These are phyloP conservation scores for Drosophila nigrodunni DNA, from an alignment of 1,140 invertebrate genomes.

Conservation along the genomic window DNA sequence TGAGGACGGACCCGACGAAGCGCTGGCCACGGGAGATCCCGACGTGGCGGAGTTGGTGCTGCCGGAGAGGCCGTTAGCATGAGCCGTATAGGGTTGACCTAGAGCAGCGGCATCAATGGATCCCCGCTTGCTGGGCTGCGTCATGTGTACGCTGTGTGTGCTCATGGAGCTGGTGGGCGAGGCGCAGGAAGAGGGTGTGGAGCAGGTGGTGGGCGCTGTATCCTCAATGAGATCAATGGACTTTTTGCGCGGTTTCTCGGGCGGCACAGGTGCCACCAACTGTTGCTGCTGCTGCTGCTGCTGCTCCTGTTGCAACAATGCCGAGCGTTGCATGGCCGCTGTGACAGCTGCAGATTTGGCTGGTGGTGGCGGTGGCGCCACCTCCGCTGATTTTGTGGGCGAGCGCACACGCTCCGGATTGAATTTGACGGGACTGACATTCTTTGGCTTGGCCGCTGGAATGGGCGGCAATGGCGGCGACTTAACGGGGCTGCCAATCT, in stretches of 20 bases:
- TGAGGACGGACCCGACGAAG: conserved; percentile 85
- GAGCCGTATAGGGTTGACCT: conserved; percentile 14
- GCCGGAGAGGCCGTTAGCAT: conserved; percentile 60
- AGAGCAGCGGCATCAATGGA: conserved; percentile 57
- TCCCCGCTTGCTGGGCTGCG: conserved; percentile 64
- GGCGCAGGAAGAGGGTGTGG: conserved; percentile 58
- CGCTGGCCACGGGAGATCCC: conserved; percentile 76
- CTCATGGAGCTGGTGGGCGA: conserved; percentile 66
- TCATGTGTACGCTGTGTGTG: conserved; percentile 44
- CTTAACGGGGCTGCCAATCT: conserved; percentile 82
- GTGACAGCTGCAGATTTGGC: conserved; percentile 78
- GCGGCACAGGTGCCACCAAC: conserved; percentile 64
- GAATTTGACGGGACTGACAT: conserved; percentile 75
- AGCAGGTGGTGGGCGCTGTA: conserved; percentile 49
- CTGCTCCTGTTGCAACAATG: conserved; percentile 60
- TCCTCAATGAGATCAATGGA: conserved; percentile 81
- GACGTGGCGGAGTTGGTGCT: conserved; percentile 77
- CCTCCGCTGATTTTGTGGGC: conserved; percentile 70
- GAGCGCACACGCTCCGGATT: conserved; percentile 68
- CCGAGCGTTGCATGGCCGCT: conserved; percentile 70
- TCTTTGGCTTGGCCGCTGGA: conserved; percentile 78
- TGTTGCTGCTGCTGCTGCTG: conserved; percentile 56
- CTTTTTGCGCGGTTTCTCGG: conserved; percentile 81
- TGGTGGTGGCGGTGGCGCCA: conserved; percentile 72
- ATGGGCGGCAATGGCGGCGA: conserved; percentile 82